Base-by-base conservation (phyloP, 2,113 vertebrate species). In the Salvelinus alpinus region DNA sequence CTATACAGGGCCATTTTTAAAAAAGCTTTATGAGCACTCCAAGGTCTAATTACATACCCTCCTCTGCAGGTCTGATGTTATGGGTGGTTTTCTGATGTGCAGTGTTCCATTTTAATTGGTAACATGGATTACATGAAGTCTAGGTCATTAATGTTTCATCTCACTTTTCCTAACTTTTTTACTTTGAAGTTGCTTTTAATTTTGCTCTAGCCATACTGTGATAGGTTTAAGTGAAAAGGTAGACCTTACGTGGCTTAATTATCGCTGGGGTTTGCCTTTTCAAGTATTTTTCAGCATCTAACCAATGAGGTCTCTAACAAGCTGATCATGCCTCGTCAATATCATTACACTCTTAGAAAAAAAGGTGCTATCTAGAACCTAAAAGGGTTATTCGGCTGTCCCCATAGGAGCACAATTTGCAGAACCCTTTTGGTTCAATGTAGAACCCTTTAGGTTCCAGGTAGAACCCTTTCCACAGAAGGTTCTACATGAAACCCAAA, bases 101-200 rank as follows among this genome's bases (percentile, higher is more conserved):
- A 25, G 16, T 77, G 38, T 29, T 12, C 64, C 72, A 64, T 64
- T 38, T 48, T 64, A n/a, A 68, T 34, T 44, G 71, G 64, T 13
- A 29, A 38, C 57, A 54, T 54, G 12, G 16, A 73, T 34, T 72
- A 12, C 59, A 47, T 13, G n/a, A 22, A 20, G 5, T 62, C 71
- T 60, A n/a, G 24, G 60, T 73, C 64, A 75, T 79, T 64, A 70
- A 73, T 69, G 64, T 74, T 74, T 80, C 51, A 71, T 62, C 48
- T 9, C 65, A 54, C 76, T 68, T 68, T 66, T 79, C 12, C 51
- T 20, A 47, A 66, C 70, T 18, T 29, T 29, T 24, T 60, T 71
- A 16, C 65, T 74, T 69, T 81, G 48, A 73, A 74, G 77, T 64
- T 31, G 34, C 27, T 27, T 72, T 72, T 71, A 62, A 48, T 70